Evolutionary conservation across 2,888 invertebrate genomes (phyloP), one percentile per base, ranked within the genome.

Genomic region (Xanthorhoe spadicearia): DNA sequence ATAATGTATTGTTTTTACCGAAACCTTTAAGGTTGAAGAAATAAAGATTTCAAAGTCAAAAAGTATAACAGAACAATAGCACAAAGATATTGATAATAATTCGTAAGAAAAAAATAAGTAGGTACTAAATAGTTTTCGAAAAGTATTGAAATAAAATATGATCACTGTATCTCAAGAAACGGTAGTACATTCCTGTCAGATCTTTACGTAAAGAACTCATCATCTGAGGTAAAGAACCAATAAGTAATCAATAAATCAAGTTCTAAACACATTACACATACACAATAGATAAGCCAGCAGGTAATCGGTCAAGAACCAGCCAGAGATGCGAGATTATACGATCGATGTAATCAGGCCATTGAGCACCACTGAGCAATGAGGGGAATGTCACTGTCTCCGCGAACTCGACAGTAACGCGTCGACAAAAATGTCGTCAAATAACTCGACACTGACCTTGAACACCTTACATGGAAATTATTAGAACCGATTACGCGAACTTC

Each of bases 401-500:
- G 10, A 68, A 28, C 60, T 28, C 52, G 28, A 43, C 53, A 17
- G 43, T 10, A 13, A 43, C 58, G 17, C 35, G 55, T 28, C 43
- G 15, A 23, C 46, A 48, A 52, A 51, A 58, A 58, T 52, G 19
- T 48, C 48, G 17, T 46, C 50, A 17, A 57, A 48, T 43, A 28
- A 46, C 56, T 57, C 35, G 57, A 49, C 52, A 13, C 9, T 58
- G 66, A 50, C 73, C 71, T 73, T 64, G 58, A 51, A 58, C 7
- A 48, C 17, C 38, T 58, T 61, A 61, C 50, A 63, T 70, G 66
- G 23, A 58, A 63, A 69, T 64, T 48, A 57, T 53, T 51, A 58
- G 50, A 50, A 15, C 48, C 57, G 52, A 68, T 68, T 66, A 64
- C 61, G 61, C 62, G 1, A 67, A 70, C 66, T 61, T 53, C 46